Conservation (phyloP, 35 echinoderm and acorn worm genomes). For the Holothuria glaberrima region DNA sequence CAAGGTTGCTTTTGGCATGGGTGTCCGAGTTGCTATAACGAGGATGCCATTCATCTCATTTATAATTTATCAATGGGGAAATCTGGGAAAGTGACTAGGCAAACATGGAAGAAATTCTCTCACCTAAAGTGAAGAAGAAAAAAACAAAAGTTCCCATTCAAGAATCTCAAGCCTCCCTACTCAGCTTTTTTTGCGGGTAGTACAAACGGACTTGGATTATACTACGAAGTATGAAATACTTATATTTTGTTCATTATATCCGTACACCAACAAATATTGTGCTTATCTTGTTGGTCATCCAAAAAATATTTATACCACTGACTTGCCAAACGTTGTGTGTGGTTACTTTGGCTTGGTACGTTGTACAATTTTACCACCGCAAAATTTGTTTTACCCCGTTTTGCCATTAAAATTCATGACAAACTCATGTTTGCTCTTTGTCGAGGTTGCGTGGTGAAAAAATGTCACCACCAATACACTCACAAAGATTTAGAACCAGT, state of each 20-base stretch:
- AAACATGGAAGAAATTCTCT: neutral
- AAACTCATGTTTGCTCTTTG: constrained; percentile 20
- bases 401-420: constrained; percentile 4
- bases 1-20: constrained; percentile 27
- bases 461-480: neutral
- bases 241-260: neutral
- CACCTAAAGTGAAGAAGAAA: neutral
- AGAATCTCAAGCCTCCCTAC: neutral
- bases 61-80: constrained; percentile 6
- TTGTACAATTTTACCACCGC: constrained; percentile 28
- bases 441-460: neutral
- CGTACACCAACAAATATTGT: no score
- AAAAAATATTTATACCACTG: neutral
- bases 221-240: neutral
- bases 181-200: constrained; percentile 6
- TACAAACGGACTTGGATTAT: constrained; percentile 13
- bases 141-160: neutral
- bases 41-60: constrained; percentile 26
- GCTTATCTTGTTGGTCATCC: constrained; percentile 1
- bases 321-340: neutral
- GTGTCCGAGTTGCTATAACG: constrained; percentile 9
- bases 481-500: constrained; percentile 45
- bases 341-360: constrained; percentile 4
- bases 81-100: constrained; percentile 2
- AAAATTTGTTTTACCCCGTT: neutral